Conservation (phyloP, 2,888 invertebrate species). For the Spodoptera exigua region DNA sequence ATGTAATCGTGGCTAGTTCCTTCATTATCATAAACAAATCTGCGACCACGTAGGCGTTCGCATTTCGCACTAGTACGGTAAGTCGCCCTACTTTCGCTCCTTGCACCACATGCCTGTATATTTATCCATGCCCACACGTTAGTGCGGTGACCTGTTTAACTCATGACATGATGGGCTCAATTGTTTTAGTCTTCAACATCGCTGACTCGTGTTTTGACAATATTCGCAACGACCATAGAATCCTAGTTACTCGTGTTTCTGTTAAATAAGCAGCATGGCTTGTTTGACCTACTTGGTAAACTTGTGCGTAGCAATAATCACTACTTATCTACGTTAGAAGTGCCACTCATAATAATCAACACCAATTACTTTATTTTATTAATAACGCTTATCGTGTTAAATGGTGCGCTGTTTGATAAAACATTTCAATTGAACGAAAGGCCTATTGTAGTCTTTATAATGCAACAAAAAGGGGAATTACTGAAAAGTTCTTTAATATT, state of each 20-base stretch:
- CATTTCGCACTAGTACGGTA: slow-evolving; percentile 48
- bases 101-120: slow-evolving; percentile 57
- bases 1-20: slow-evolving; percentile 12
- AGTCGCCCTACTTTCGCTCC: slow-evolving; percentile 65
- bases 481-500: no score
- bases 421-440: neutral
- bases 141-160: slow-evolving; percentile 70
- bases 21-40: slow-evolving; percentile 30
- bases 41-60: slow-evolving; percentile 14
- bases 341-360: slow-evolving; percentile 38
- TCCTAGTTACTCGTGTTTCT: slow-evolving; percentile 54
- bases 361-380: slow-evolving; percentile 14
- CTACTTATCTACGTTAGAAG: slow-evolving; percentile 8
- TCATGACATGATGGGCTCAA: slow-evolving; percentile 63
- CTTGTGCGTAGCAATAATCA: slow-evolving; percentile 15
- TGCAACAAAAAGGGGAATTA: slow-evolving; percentile 22
- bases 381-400: slow-evolving; percentile 6
- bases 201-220: slow-evolving; percentile 76
- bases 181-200: slow-evolving; percentile 70
- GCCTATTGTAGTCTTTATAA: neutral
- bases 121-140: slow-evolving; percentile 57
- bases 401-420: slow-evolving; percentile 1
- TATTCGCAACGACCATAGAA: slow-evolving; percentile 63
- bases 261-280: slow-evolving; percentile 52
- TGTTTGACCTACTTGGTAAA: slow-evolving; percentile 45